These are phyloP conservation scores for Deilephila elpenor DNA, from an alignment of 2,888 invertebrate genomes.

Conservation along the genomic window DNA sequence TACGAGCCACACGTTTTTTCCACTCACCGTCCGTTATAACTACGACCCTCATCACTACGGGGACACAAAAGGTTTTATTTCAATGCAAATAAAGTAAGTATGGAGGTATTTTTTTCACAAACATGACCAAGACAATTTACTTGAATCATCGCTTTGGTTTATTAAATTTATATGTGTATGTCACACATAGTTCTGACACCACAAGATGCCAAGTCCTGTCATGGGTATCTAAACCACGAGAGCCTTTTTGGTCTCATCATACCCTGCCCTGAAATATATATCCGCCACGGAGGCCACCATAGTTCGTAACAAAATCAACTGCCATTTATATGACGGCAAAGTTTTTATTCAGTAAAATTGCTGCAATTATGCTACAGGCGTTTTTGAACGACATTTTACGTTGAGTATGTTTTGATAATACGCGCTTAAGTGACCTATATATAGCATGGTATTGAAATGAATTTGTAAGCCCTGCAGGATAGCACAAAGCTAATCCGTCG, in stretches of 20 bases:
- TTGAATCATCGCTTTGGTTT: neutral
- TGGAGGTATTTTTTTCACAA: neutral
- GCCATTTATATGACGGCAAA: neutral
- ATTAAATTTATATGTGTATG: neutral
- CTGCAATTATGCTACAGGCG: constrained; percentile 6
- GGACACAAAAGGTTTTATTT: constrained; percentile 15
- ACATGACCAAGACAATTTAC: neutral
- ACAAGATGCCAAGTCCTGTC: neutral
- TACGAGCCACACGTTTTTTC: constrained; percentile 56
- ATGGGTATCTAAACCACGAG: neutral
- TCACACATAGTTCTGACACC: neutral
- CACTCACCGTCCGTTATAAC: constrained; percentile 60
- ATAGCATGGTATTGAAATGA: neutral
- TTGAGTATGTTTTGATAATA: neutral
- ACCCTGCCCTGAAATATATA: no score
- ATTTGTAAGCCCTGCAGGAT: neutral
- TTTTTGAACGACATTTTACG: neutral
- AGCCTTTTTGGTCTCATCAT: no score
- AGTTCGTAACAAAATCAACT: neutral
- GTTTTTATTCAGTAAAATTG: neutral
- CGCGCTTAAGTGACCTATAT: neutral
- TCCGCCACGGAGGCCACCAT: neutral
- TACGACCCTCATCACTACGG: constrained; percentile 53
- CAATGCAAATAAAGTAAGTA: neutral
- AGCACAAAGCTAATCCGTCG: constrained; percentile 4